Conservation (phyloP, 1,140 invertebrate species). For the Oryctes rhinoceros region DNA sequence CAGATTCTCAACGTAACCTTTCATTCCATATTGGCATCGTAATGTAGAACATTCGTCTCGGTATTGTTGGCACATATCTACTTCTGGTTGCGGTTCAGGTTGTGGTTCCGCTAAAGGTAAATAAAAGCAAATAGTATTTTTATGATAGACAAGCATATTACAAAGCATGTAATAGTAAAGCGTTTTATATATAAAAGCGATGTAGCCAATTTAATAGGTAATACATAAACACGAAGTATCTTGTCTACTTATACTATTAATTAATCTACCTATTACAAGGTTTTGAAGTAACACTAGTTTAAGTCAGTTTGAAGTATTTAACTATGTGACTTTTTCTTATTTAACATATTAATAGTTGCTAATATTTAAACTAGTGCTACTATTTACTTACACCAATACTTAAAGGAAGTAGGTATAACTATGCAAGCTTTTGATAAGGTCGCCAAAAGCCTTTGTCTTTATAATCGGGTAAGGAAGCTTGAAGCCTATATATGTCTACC, state of each 20-base stretch:
- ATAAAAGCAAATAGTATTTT: neutral
- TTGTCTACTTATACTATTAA: too few relatives aligned
- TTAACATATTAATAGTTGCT: too few relatives aligned
- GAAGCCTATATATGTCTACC: neutral
- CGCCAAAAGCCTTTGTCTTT: neutral
- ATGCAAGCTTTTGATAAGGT: neutral
- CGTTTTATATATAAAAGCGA: neutral
- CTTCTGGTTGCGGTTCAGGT: slow-evolving; percentile 55
- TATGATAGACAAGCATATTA: neutral
- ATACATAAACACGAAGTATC: too few relatives aligned
- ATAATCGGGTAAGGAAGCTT: neutral
- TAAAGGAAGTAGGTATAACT: neutral
- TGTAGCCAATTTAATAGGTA: too few relatives aligned
- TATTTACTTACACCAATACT: too few relatives aligned
- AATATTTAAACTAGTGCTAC: too few relatives aligned
- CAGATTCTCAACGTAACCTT: slow-evolving; percentile 69
- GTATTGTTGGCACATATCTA: slow-evolving; percentile 65
- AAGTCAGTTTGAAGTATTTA: too few relatives aligned
- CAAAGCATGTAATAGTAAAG: neutral
- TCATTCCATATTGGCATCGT: slow-evolving; percentile 79
- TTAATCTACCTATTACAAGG: too few relatives aligned
- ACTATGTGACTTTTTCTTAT: too few relatives aligned
- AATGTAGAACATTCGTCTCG: slow-evolving; percentile 68
- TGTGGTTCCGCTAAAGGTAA: neutral
- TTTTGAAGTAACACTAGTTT: too few relatives aligned